Evolutionary conservation across 2,888 invertebrate species (phyloP).

Genomic region (Polietes domitor): DNA sequence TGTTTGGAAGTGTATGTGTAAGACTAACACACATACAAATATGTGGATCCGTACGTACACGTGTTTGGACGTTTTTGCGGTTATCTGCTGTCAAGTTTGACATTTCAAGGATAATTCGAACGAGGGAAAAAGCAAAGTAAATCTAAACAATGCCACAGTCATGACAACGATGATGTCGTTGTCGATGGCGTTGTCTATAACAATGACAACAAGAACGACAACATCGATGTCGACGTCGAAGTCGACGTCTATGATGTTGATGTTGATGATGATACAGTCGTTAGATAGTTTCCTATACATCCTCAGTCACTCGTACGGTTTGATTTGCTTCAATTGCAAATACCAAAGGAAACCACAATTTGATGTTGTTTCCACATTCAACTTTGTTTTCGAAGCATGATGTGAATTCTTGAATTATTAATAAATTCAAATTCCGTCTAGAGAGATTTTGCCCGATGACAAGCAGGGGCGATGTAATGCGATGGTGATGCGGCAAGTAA

Average conservation of each 20-base stretch:
- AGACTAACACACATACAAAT: not conserved
- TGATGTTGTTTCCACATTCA: not conserved
- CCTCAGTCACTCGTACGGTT: not conserved
- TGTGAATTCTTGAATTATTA: constrained; percentile 3
- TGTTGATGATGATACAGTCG: not conserved
- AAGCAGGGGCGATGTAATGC: no score
- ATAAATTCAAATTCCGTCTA: constrained; percentile 21
- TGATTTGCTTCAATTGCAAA: not conserved
- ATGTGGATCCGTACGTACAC: not conserved
- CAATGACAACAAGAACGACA: not conserved
- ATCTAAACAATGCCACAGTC: constrained; percentile 4
- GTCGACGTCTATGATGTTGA: not conserved
- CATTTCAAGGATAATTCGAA: constrained; percentile 35
- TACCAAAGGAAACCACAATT: not conserved
- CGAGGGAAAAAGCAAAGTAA: not conserved
- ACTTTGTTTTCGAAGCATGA: not conserved
- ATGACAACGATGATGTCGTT: not conserved
- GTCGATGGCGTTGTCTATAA: not conserved
- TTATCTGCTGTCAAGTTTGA: constrained; percentile 40
- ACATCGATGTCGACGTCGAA: not conserved
- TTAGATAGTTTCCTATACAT: not conserved
- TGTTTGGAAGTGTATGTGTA: not conserved
- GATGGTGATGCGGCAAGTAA: no score
- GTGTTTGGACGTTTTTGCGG: constrained; percentile 24
- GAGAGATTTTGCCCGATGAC: constrained; percentile 8